Evolutionary conservation across 1,140 invertebrate genomes (phyloP), one percentile per base, ranked within the genome.

Genomic region (Campoletis sonorensis): DNA sequence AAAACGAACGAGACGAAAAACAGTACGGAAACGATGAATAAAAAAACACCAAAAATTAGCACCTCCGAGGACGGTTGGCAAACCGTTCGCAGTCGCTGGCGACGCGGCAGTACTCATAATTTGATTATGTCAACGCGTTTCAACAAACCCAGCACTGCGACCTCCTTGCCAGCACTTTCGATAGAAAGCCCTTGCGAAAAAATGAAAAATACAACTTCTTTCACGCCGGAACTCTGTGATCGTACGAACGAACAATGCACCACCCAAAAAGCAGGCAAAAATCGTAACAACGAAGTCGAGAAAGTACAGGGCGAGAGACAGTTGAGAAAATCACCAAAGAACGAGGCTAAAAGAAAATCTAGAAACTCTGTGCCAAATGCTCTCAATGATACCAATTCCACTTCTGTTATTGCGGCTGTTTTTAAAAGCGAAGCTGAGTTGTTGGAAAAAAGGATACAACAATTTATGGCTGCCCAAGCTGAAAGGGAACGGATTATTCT

Each of bases 51-150:
- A 64, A 82, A 54, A 49, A 33, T 75, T 1, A 88, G 88, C 77
- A 89, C 89, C 13, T 90, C 92, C 76, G 85, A 80, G 67, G 92
- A 94, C 80, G 95, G 94, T 3, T 95, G 95, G 95, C 94, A 95
- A 89, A 95, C 93, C 11, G 95, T 95, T 0, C 92, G 94, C 11
- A 91, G 94, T 77, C 92, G 93, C 76, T 90, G 86, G 70, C 85
- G 90, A 84, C 86, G 91, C 82, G 89, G 90, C n/a, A 92, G 92
- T 79, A 88, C 87, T 15, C 86, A 91, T 37, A 92, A 90, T 83
- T 83, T 92, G 5, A 91, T 89, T 75, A 91, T 92, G 89, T 89
- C 88, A 5, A 92, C 90, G 2, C 90, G 93, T 23, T 94, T 93
- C 86, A 90, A 93, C 54, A 90, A 92, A 77, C 93, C 93, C 11